Evolutionary conservation across 2,113 vertebrate species (phyloP), one percentile per base, ranked within the genome.

Genomic region (Petromus typicus): DNA sequence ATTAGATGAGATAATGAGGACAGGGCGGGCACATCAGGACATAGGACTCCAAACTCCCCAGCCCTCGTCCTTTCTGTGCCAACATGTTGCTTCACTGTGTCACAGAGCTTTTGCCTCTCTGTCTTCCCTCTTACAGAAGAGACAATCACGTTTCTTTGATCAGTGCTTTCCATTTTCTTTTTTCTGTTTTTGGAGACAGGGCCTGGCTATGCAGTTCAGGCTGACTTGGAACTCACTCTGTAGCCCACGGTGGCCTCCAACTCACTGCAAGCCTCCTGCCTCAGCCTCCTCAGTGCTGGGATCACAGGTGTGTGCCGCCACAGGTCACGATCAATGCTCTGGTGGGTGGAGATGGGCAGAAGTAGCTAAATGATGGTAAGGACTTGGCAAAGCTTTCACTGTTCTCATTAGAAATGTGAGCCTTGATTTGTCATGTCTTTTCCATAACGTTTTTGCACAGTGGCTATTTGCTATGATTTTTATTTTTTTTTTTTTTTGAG

Each of bases 381-480:
- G 12, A 40, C 2, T 59, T 88, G 37, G 51, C 59, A 88, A 76
- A 27, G 14, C 4, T 81, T 67, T 94, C 51, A 13, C 56, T 76
- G 22, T 40, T 89, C 69, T 57, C 56, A 40, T 34, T 59, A 30
- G 7, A 37, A 71, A 56, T 61, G 22, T 54, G 95, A 86, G 34
- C 20, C 8, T 16, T 88, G 69, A 69, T 43, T 22, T 43, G 57
- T 34, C 13, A 81, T 10, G 71, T 40, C 0, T 6, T 10, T 14
- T 32, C 71, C 32, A 63, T 7, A 40, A 23, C 43, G 17, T 66
- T 95, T 91, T 69, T 84, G 20, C 59, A 34, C 13, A 64, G 27
- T 43, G 37, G 32, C 40, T 82, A 51, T 90, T 86, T 94, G 61
- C 34, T 61, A 40, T 64, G 57, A 71, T 34, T 92, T 90, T 93